phyloP scores from a whole-genome alignment of 2,113 vertebrate species.

The Amphiprion percula region DNA sequence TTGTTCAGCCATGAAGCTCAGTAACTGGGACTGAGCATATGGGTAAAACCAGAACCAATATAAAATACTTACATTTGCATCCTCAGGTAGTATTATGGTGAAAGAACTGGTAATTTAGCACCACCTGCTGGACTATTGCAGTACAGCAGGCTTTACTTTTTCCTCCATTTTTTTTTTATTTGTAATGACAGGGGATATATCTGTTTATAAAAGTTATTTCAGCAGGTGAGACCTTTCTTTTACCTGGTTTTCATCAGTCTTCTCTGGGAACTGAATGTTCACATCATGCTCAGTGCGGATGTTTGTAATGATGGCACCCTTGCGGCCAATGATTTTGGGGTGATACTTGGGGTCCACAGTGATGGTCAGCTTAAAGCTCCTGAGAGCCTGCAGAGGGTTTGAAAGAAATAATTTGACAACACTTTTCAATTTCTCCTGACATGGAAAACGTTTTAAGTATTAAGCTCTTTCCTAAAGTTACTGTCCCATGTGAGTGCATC shows the following conservation, averaged over 20 bases:
- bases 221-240: neutral
- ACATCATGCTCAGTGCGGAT: slow-evolving; percentile 96
- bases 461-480: neutral
- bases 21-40: neutral
- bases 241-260: slow-evolving; percentile 97
- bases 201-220: neutral
- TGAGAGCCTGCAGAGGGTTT: slow-evolving; percentile 86
- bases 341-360: slow-evolving; percentile 98
- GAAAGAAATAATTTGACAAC: neutral
- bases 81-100: neutral
- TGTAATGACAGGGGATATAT: too few relatives aligned
- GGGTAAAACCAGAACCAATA: neutral
- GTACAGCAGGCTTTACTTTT: neutral
- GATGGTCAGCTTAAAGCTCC: slow-evolving; percentile 96
- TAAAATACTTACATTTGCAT: neutral
- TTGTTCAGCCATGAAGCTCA: neutral
- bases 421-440: neutral
- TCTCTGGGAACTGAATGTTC: slow-evolving; percentile 98
- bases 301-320: slow-evolving; percentile 95
- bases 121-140: slow-evolving; percentile 39
- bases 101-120: slow-evolving; percentile 11
- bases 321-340: slow-evolving; percentile 98
- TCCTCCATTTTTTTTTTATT: neutral
- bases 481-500: neutral
- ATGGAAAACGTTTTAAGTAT: slow-evolving; percentile 13